Evolutionary conservation across 2,888 invertebrate species (phyloP), one percentile per base, ranked within the genome.

Genomic region (Cataglyphis cursor): DNA sequence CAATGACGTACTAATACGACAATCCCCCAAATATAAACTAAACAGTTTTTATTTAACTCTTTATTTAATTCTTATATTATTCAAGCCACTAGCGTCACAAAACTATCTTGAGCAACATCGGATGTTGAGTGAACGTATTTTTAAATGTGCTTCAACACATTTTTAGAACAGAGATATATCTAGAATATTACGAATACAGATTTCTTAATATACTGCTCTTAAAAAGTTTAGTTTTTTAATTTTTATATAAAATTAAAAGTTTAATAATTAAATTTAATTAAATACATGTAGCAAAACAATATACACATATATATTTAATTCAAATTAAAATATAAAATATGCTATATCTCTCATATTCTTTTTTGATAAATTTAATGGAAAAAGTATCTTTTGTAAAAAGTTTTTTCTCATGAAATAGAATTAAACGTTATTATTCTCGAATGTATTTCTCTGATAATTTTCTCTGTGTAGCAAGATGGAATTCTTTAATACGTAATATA

Each of bases 1-100:
- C 18, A 61, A 78, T 59, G 28, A 15, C 24, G 44, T n/a, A 21
- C 28, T 48, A 59, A 59, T 72, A 48, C 10, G 18, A 70, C 12
- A 8, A 0, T 51, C 3, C 21, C 59, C 12, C 5, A 12, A 24
- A 10, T 72, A 70, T 35, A 70, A 72, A 80, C 35, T 72, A 15
- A 44, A 59, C 1, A 24, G 24, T 59, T 80, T 80, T 72, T 61
- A 48, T 61, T 72, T 80, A 70, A 61, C 24, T 61, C 18, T 72
- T 48, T n/a, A n/a, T n/a, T n/a, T n/a, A n/a, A n/a, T n/a, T n/a
- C n/a, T 72, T 72, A 75, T 21, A 64, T 75, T 59, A 61, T 61
- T 78, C 44, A 70, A 59, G 21, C 12, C 28, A 66, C 28, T 57
- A 18, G 12, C 10, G 3, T 76, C 18, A 21, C 18, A 12, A 41